phyloP scores from a whole-genome alignment of 2,888 invertebrate species.

The Labia minor region DNA sequence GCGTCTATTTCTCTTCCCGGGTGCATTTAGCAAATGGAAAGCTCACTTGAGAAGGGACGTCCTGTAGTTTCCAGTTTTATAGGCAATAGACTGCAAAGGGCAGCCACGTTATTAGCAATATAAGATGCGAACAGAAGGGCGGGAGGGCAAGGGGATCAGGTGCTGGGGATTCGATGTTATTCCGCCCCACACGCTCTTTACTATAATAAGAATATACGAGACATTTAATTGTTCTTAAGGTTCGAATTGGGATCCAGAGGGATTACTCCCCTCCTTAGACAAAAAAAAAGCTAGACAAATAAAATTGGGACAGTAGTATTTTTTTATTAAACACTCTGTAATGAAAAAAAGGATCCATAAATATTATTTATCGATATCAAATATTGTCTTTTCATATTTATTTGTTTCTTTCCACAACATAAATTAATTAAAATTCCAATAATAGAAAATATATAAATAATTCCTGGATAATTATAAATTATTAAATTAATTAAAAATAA shows the following conservation, averaged over 20 bases:
- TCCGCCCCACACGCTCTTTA: not conserved
- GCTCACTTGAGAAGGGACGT: not conserved
- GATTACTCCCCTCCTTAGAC: not conserved
- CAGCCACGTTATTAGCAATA: slow-evolving; percentile 13
- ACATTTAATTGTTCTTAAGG: slow-evolving; percentile 8
- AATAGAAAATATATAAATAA: too few species aligned
- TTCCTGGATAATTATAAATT: too few species aligned
- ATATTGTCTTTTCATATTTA: too few species aligned
- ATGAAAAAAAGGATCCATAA: too few species aligned
- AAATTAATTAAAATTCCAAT: too few species aligned
- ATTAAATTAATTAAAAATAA: too few species aligned
- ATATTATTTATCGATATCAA: too few species aligned
- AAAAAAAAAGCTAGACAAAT: too few species aligned
- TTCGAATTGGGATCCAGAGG: not conserved
- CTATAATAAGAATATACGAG: slow-evolving; percentile 8
- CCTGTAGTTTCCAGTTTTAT: not conserved
- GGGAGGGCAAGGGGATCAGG: not conserved
- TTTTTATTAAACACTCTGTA: too few species aligned
- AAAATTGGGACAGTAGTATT: too few species aligned
- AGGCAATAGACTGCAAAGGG: slow-evolving; percentile 3
- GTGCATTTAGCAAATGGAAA: not conserved
- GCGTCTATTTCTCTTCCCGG: too few species aligned
- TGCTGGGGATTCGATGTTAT: not conserved
- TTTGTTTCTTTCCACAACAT: too few species aligned
- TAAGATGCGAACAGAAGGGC: not conserved